Evolutionary conservation across 23 tunicate species (phyloP), one percentile per base, ranked within the genome.

Genomic region (Oikopleura vanhoeffeni): DNA sequence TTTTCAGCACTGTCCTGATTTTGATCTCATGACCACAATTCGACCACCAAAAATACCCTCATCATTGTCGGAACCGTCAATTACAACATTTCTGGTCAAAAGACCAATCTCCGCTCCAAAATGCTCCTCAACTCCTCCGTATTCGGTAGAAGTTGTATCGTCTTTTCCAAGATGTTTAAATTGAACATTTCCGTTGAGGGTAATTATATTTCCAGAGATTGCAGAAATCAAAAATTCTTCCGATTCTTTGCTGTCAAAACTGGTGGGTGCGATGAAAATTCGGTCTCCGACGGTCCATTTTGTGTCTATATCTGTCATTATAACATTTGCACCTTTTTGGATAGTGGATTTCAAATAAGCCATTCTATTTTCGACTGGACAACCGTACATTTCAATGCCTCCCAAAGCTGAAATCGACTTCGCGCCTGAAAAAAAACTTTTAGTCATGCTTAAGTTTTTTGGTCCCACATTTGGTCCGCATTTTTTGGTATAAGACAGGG

Each of bases 101-200:
- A 71, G 79, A 71, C 79, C 79, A 71, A 71, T 71, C 32, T 71
- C 79, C 27, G 79, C 79, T 18, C 79, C 79, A 71, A 71, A 71
- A 30, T 71, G 79, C 27, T 18, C 35, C 2, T 71, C 79, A 30
- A 38, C 27, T 33, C 79, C 79, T 33, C 79, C 79, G 35, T 71
- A 71, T 24, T 71, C 35, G 4, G 32, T 2, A 13, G 79, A 18
- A 71, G 34, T 18, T 38, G 79, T 71, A 2, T 71, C 79, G 38
- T 71, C 79, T 13, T 13, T 30, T 2, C 79, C 79, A 28, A 30
- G 3, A 71, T 71, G 79, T 71, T 30, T 71, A 30, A 71, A 71
- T 30, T 71, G 4, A 71, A 71, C 79, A 2, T 28, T 33, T 18
- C 4, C 4, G 32, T 71, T 38, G 34, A 71, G 79, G 32, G 79